Conservation (phyloP, 2,797 vertebrate genomes). For the Basileuterus tristriatus region DNA sequence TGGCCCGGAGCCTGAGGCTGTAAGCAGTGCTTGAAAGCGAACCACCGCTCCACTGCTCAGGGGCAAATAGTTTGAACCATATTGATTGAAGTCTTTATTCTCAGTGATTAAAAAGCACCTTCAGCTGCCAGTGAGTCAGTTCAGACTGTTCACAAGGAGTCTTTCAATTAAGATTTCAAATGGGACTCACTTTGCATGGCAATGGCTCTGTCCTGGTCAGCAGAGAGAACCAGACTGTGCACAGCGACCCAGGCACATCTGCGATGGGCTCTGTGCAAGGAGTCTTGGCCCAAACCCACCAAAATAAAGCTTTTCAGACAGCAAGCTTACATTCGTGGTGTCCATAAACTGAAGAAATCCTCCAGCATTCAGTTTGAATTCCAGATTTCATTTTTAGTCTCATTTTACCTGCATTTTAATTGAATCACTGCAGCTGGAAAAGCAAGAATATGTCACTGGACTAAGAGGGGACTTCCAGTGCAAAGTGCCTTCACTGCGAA, state of each 20-base stretch:
- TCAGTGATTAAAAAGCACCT: conserved; percentile 58
- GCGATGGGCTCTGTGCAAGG: neutral
- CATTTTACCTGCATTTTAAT: accelerated
- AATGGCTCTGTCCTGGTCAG: neutral
- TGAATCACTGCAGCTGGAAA: neutral
- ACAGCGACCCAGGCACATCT: neutral
- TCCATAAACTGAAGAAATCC: neutral
- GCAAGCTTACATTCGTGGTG: neutral
- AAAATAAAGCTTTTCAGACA: neutral
- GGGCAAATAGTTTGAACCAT: conserved; percentile 41
- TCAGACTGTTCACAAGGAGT: conserved; percentile 29
- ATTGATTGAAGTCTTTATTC: conserved; percentile 59
- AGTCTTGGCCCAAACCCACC: neutral
- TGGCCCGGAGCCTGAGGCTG: conserved; percentile 60
- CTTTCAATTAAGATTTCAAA: conserved; percentile 35
- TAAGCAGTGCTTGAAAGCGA: neutral
- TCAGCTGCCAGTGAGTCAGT: conserved; percentile 9
- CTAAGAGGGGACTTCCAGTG: neutral
- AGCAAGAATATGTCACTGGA: neutral
- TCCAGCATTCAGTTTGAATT: neutral
- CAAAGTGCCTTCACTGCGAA: neutral
- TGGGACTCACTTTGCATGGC: conserved; percentile 12
- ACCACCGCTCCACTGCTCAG: neutral
- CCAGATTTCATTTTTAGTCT: neutral
- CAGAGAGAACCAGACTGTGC: neutral